Conservation (phyloP, 2,113 vertebrate species). For the Nicator chloris region DNA sequence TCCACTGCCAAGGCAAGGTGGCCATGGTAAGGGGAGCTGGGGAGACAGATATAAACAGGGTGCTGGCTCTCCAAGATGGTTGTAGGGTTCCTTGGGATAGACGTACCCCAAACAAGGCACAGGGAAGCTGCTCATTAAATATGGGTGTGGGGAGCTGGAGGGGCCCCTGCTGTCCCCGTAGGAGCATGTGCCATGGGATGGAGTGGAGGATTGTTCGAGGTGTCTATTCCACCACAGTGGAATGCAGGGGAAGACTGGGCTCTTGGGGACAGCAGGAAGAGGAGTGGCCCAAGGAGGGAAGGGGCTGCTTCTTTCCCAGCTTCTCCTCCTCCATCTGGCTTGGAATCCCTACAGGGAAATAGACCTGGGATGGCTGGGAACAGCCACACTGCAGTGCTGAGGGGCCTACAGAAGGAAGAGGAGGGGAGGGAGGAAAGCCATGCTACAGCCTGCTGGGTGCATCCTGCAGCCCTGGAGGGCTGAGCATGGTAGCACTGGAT, state of each 20-base stretch:
- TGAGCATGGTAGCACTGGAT: background rate
- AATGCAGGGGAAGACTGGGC: background rate
- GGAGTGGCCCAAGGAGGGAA: background rate
- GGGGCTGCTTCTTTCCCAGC: background rate
- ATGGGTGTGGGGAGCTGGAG: background rate
- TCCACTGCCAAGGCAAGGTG: too few species aligned
- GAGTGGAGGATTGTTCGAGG: background rate
- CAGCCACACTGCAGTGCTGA: background rate
- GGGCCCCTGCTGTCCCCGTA: background rate
- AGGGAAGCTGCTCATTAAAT: background rate
- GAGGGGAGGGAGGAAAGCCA: background rate
- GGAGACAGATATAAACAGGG: background rate
- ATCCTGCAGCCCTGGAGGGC: background rate
- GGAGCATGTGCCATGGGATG: background rate
- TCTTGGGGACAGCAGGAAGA: background rate
- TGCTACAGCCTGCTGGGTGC: background rate
- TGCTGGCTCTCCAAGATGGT: fast-evolving
- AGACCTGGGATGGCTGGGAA: background rate
- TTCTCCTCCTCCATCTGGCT: background rate
- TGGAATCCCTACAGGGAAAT: background rate
- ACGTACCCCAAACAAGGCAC: fast-evolving
- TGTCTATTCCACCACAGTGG: background rate
- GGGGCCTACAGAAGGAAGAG: background rate
- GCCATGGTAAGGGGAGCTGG: background rate
- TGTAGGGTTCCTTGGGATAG: background rate